These are phyloP conservation scores for Paralichthys olivaceus DNA, from an alignment of 2,113 vertebrate genomes.

Conservation along the genomic window DNA sequence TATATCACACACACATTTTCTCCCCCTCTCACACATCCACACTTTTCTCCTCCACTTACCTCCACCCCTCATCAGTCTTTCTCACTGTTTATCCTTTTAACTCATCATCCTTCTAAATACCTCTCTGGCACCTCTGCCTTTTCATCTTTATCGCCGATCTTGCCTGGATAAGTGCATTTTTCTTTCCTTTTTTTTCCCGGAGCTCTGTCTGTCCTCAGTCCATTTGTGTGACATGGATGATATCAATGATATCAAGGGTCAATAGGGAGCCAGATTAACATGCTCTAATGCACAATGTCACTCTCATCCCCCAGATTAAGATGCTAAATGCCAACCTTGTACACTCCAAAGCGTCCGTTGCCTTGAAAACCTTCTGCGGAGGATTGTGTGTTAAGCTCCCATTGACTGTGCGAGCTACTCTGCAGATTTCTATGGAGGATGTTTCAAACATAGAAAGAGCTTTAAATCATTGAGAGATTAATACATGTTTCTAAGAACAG, in stretches of 20 bases:
- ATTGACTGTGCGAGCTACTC: conserved; percentile 64
- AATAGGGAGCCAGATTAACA: conserved; percentile 75
- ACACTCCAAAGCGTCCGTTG: conserved; percentile 66
- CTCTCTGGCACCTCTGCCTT: conserved; percentile 48
- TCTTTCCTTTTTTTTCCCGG: conserved; percentile 23
- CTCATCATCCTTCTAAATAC: conserved; percentile 59
- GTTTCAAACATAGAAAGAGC: conserved; percentile 57
- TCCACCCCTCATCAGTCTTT: conserved; percentile 26
- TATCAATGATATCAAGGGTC: conserved; percentile 78
- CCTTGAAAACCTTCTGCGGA: conserved; percentile 62
- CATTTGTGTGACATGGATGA: conserved; percentile 64
- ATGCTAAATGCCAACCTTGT: conserved; percentile 72
- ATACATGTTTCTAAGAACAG: conserved; percentile 54
- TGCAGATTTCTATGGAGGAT: conserved; percentile 54
- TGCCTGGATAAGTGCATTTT: conserved; percentile 52
- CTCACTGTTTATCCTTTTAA: conserved; percentile 57
- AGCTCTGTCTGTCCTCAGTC: conserved; percentile 46
- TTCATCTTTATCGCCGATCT: conserved; percentile 35
- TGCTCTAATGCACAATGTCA: conserved; percentile 78
- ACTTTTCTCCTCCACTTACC: conserved; percentile 42
- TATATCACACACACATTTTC: conserved; percentile 65
- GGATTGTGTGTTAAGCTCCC: conserved; percentile 67
- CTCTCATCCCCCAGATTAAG: conserved; percentile 76
- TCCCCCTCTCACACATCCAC: conserved; percentile 45
- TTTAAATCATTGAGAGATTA: conserved; percentile 71